Conservation (phyloP, 2,113 vertebrate genomes). For the Colossoma macropomum region DNA sequence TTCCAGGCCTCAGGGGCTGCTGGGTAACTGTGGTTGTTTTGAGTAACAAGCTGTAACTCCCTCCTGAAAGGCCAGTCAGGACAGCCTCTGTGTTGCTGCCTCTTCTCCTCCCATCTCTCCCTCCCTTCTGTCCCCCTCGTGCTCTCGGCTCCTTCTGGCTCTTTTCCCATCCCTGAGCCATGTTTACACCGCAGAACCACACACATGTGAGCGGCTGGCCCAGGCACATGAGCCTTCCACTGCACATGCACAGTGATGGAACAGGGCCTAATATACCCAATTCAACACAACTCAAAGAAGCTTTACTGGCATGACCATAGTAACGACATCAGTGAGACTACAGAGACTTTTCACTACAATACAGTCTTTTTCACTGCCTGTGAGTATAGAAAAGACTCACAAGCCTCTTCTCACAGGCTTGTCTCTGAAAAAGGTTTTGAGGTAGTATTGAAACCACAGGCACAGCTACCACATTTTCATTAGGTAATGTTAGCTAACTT, state of each 20-base stretch:
- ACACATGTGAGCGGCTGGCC: constrained; percentile 22
- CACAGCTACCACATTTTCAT: too few species aligned
- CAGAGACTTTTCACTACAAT: too few species aligned
- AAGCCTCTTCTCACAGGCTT: too few species aligned
- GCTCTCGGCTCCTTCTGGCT: not conserved
- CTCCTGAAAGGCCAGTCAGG: not conserved
- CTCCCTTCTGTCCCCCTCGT: constrained; percentile 8
- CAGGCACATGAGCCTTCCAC: not conserved
- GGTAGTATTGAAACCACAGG: too few species aligned
- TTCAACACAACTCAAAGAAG: not conserved
- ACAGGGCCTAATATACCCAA: not conserved
- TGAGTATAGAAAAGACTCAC: too few species aligned
- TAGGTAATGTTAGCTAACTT: too few species aligned
- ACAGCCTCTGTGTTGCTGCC: constrained; percentile 4
- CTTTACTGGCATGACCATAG: not conserved
- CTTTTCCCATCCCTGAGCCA: not conserved
- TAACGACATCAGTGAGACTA: too few species aligned
- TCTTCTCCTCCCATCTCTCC: not conserved
- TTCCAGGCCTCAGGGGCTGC: constrained; percentile 18
- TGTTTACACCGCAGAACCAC: constrained; percentile 24
- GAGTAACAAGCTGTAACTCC: constrained; percentile 27
- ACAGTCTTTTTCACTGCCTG: too few species aligned
- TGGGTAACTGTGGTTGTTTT: constrained; percentile 28
- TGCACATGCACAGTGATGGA: not conserved
- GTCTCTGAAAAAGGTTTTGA: too few species aligned